Percentiles rank a stretch among this genome's conserved stretches.
Conservation (phyloP, 64 coral and sea anemone genomes). For the Porites australiensis region DNA sequence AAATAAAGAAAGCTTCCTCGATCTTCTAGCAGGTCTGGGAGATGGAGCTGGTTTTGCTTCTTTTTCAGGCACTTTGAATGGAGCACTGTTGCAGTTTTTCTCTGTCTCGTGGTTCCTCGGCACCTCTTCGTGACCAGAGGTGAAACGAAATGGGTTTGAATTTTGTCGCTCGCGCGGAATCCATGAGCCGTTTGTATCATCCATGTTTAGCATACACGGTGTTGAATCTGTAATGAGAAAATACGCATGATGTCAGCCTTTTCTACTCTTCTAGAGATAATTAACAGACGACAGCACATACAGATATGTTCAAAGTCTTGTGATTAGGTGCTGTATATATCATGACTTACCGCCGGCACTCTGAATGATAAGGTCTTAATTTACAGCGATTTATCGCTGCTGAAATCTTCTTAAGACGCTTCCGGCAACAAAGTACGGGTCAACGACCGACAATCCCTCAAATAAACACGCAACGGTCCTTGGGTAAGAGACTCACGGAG, state of each 20-base stretch:
- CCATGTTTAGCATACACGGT: neutral
- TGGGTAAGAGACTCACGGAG: neutral
- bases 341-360: neutral
- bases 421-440: slow-evolving; percentile 23
- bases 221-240: neutral
- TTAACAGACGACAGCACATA: slow-evolving; percentile 4
- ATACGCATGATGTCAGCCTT: neutral
- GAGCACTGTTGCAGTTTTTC: neutral
- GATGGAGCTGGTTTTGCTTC: slow-evolving; percentile 58
- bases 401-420: slow-evolving; percentile 24
- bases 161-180: slow-evolving; percentile 8
- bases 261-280: neutral
- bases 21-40: slow-evolving; percentile 78
- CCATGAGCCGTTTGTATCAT: slow-evolving; percentile 13
- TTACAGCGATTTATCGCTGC: slow-evolving; percentile 19
- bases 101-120: neutral
- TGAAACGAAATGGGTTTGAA: slow-evolving; percentile 34
- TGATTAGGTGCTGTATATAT: neutral
- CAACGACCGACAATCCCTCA: neutral
- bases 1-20: slow-evolving; percentile 87
- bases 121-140: slow-evolving; percentile 26
- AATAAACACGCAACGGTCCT: neutral
- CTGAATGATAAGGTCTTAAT: slow-evolving; percentile 12
- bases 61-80: slow-evolving; percentile 37
- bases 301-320: neutral